Evolutionary conservation across 2,888 invertebrate genomes (phyloP).

Genomic region (Capitulum mitella): DNA sequence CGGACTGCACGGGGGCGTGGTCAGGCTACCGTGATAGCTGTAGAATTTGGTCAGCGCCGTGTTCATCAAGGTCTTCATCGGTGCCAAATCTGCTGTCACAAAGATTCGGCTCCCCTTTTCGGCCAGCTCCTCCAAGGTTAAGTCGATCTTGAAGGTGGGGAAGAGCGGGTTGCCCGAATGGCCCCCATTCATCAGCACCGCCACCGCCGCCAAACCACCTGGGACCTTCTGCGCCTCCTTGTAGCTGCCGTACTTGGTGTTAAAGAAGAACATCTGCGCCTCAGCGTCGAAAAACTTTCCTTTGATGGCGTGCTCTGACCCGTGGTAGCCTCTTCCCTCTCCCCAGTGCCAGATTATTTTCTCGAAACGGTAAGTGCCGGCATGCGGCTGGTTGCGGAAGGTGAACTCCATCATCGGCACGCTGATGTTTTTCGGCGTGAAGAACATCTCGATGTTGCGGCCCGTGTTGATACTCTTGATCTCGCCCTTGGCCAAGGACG

Average conservation of each 20-base stretch:
- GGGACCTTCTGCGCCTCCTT: background rate
- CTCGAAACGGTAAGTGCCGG: background rate
- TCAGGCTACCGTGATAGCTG: conserved; percentile 1
- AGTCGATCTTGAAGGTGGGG: background rate
- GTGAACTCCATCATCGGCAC: background rate
- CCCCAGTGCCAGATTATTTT: background rate
- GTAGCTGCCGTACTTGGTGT: background rate
- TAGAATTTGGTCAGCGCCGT: background rate
- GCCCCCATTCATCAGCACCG: background rate
- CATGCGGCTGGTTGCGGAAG: background rate
- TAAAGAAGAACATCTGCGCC: background rate
- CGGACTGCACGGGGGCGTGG: background rate
- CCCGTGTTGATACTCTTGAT: background rate
- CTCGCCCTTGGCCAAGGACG: background rate
- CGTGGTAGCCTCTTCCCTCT: background rate
- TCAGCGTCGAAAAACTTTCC: background rate
- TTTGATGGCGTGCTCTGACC: background rate
- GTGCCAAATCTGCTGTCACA: background rate
- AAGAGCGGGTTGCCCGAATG: background rate
- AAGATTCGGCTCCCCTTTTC: background rate
- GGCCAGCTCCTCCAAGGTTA: background rate
- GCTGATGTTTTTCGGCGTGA: background rate
- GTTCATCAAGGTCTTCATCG: background rate
- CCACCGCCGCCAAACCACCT: background rate
- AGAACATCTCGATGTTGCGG: background rate